phyloP scores from a whole-genome alignment of 1,140 invertebrate species.

The Bombus sibiricus region DNA sequence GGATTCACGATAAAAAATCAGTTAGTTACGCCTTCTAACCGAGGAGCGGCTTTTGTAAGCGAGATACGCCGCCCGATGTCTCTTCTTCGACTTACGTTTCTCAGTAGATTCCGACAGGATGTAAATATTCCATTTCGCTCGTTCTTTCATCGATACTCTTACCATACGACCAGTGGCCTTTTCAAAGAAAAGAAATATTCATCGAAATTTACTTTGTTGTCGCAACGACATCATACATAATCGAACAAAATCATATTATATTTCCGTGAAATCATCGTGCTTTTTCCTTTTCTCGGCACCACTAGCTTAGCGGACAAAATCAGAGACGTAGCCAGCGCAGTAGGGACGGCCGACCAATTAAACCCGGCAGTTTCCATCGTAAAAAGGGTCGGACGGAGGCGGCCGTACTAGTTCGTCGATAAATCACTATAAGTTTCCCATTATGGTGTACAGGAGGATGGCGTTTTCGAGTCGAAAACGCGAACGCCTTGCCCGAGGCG shows the following conservation, averaged over 20 bases:
- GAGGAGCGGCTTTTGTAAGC: too few species aligned
- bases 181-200: background rate
- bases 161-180: background rate
- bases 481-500: background rate
- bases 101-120: background rate
- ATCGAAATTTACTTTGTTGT: background rate
- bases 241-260: background rate
- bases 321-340: background rate
- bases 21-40: background rate
- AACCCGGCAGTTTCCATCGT: constrained; percentile 14
- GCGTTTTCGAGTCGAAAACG: background rate
- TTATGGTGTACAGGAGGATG: background rate
- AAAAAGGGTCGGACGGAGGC: background rate
- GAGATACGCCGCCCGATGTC: background rate
- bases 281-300: too few species aligned
- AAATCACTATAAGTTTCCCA: constrained; percentile 40
- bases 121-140: background rate
- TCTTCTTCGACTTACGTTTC: background rate
- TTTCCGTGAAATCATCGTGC: too few species aligned
- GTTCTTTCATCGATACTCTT: too few species aligned
- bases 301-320: background rate
- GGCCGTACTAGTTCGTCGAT: constrained; percentile 1
- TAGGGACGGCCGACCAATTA: background rate
- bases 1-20: background rate
- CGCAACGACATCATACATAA: background rate